phyloP scores from a whole-genome alignment of 1,140 invertebrate genomes.

The Acyrthosiphon pisum region DNA sequence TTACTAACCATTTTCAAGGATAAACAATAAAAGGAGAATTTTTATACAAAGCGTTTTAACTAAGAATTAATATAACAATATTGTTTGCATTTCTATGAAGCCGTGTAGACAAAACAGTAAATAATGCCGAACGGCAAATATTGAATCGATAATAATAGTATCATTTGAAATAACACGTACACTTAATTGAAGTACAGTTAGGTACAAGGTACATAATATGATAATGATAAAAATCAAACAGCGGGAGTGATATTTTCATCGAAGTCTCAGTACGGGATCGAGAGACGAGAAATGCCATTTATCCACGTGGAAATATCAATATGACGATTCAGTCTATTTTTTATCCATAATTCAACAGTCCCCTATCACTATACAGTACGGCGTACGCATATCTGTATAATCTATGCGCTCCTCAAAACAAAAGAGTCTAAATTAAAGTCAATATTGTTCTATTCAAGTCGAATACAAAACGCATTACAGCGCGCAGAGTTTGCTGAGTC shows the following conservation, averaged over 20 bases:
- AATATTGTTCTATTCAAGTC: neutral
- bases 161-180: neutral
- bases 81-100: neutral
- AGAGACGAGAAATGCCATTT: neutral
- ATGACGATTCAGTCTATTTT: neutral
- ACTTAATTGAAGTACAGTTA: neutral
- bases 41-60: neutral
- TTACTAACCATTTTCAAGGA: neutral
- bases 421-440: neutral
- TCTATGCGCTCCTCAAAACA: neutral
- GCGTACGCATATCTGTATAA: neutral
- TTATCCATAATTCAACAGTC: neutral
- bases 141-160: too few species aligned
- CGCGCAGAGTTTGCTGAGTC: neutral
- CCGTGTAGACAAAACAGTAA: neutral
- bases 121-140: too few species aligned
- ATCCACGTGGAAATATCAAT: neutral
- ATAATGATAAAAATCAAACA: neutral
- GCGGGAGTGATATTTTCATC: neutral
- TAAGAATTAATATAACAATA: neutral
- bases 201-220: too few species aligned
- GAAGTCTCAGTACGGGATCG: neutral
- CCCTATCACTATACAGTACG: neutral
- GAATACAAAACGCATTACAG: neutral
- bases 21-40: neutral